phyloP scores from a whole-genome alignment of 2,888 invertebrate species.

The Muscina levida region DNA sequence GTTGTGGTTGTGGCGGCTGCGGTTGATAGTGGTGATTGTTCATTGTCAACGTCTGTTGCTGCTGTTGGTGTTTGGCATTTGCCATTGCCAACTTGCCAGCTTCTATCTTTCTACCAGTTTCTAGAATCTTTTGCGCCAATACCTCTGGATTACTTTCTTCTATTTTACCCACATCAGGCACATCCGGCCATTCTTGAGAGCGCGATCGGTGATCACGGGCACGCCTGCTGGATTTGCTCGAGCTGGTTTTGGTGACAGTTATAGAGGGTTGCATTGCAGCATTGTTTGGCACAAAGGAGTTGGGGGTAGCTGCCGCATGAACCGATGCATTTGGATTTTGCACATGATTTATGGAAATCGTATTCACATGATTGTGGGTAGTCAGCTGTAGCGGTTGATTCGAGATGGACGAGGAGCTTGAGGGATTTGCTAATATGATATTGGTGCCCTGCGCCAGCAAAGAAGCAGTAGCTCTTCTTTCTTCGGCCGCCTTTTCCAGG shows the following conservation, averaged over 20 bases:
- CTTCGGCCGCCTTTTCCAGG: constrained; percentile 87
- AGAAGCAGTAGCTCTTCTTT: constrained; percentile 81
- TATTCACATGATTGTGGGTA: constrained; percentile 58
- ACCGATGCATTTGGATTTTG: constrained; percentile 61
- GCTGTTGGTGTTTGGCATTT: constrained; percentile 74
- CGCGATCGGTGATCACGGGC: constrained; percentile 87
- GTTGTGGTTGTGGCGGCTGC: constrained; percentile 42
- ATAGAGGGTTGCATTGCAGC: constrained; percentile 56
- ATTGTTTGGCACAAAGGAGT: constrained; percentile 65
- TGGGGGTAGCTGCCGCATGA: constrained; percentile 55
- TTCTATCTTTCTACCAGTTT: constrained; percentile 93
- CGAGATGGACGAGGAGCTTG: constrained; percentile 17
- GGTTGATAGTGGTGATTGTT: constrained; percentile 56
- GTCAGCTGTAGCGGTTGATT: constrained; percentile 63
- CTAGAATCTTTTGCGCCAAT: constrained; percentile 92
- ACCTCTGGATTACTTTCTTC: constrained; percentile 95
- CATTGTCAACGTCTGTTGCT: constrained; percentile 37
- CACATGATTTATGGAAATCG: constrained; percentile 47
- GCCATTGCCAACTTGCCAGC: constrained; percentile 85
- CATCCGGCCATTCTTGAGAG: constrained; percentile 95
- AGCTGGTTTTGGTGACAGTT: constrained; percentile 44
- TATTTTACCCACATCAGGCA: constrained; percentile 93
- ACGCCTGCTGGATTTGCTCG: constrained; percentile 82
- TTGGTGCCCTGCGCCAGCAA: constrained; percentile 78
- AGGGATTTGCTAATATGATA: constrained; percentile 71